Conservation (phyloP, 2,888 invertebrate species). For the Taphrorychus bicolor region DNA sequence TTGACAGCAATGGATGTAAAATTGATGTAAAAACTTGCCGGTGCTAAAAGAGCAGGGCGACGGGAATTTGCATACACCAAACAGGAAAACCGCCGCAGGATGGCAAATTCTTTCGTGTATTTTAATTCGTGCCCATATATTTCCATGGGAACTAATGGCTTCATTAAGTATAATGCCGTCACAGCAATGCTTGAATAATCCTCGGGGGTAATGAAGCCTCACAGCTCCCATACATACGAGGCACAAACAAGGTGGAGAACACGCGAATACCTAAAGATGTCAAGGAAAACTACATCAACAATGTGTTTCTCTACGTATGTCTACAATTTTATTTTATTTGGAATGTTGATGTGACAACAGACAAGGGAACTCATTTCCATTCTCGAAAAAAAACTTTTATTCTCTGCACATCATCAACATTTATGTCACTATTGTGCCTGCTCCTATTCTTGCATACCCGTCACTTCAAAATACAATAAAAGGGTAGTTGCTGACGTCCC, state of each 20-base stretch:
- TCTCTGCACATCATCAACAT: too few species aligned
- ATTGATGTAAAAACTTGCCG: not conserved
- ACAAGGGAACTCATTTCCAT: not conserved
- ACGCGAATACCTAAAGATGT: too few species aligned
- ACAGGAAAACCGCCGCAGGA: not conserved
- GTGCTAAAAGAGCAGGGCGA: not conserved
- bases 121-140: constrained; percentile 1
- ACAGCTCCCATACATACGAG: not conserved
- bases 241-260: not conserved
- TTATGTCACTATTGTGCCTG: too few species aligned
- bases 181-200: not conserved
- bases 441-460: too few species aligned
- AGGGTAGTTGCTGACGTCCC: not conserved
- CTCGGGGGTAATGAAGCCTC: not conserved
- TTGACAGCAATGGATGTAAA: not conserved
- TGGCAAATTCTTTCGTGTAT: not conserved
- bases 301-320: too few species aligned
- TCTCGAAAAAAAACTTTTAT: too few species aligned
- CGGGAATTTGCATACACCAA: not conserved
- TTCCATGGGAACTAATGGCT: constrained; percentile 1
- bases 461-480: not conserved
- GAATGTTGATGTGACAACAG: too few species aligned
- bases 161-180: not conserved
- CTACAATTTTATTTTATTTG: not conserved
- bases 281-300: not conserved